A percentile compares a stretch with the other conserved stretches of the same genome.
These are phyloP conservation scores for Struthidea cinerea DNA, from an alignment of 2,113 vertebrate genomes.

Conservation along the genomic window DNA sequence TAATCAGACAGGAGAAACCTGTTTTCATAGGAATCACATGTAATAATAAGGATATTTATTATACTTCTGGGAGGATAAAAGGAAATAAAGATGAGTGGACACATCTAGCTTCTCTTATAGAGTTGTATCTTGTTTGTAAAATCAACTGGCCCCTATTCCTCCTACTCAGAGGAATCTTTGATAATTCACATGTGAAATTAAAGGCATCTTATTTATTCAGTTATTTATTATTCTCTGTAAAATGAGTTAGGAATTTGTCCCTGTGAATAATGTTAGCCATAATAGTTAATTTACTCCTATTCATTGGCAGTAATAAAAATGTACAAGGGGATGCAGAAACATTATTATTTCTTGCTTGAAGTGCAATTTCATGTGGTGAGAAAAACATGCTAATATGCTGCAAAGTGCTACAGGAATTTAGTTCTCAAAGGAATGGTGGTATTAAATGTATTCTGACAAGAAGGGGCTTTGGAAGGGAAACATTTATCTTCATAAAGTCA, in stretches of 20 bases:
- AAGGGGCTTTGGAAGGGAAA: constrained; percentile 80
- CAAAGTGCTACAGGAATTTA: constrained; percentile 80
- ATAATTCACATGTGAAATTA: constrained; percentile 79
- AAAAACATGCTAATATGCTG: constrained; percentile 80
- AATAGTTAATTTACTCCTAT: constrained; percentile 84
- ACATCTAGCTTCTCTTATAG: constrained; percentile 8
- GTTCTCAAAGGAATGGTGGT: constrained; percentile 79
- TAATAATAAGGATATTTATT: constrained; percentile 1
- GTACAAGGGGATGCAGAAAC: constrained; percentile 80
- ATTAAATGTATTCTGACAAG: constrained; percentile 85
- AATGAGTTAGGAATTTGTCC: constrained; percentile 81
- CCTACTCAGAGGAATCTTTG: constrained; percentile 67
- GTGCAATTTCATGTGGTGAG: constrained; percentile 80
- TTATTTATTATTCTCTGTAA: constrained; percentile 81
- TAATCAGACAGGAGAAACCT: not conserved
- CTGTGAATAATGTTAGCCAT: constrained; percentile 78
- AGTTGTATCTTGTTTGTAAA: constrained; percentile 57
- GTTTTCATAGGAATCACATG: not conserved
- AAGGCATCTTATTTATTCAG: constrained; percentile 78
- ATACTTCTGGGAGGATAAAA: not conserved
- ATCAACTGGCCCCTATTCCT: constrained; percentile 12
- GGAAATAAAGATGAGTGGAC: not conserved
- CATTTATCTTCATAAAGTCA: constrained; percentile 87
- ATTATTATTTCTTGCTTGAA: constrained; percentile 84
- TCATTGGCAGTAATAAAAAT: constrained; percentile 83